Base-by-base conservation (phyloP, 2,888 invertebrate genomes). In the Eupsilia transversa region DNA sequence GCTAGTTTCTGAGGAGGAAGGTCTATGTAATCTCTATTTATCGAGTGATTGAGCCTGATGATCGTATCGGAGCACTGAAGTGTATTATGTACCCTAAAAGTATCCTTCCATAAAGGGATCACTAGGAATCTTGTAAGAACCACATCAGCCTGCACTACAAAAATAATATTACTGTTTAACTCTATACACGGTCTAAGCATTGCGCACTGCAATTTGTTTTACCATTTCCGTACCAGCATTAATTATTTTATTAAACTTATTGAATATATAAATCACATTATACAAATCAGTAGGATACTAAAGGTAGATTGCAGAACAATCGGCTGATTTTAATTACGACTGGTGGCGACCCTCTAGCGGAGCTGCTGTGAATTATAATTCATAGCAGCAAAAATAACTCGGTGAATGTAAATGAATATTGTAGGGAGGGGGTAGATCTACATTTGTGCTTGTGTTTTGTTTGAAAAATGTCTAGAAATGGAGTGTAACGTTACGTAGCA, bases 251-350 rank as follows among this genome's bases (percentile, higher is more conserved):
- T 41, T 43, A 71, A 2, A 27, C 4, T 56, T 70, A 77, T 66
- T 81, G 71, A 75, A 75, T 79, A 68, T 64, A 68, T 76, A 49
- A 80, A 85, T 85, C 27, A 61, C 27, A 68, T 74, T 77, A 70
- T 67, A 74, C 64, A 82, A 46, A 46, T 79, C 66, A 74, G 77
- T 75, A 72, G n/a, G 4, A 46, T 27, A 77, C 69, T 72, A 61
- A 33, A 75, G 60, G 73, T 82, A 75, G 83, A 86, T 85, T 83
- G 85, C 80, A 79, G 81, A 84, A 88, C 86, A 87, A 86, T 87
- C 80, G 83, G 71, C 74, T 86, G 86, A 86, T 89, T 87, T 88
- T 90, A 91, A 91, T 89, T 88, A 86, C 79, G 77, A 74, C 83
- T 69, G 74, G 63, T 69, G 74, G 63, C 83, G 46, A 80, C 85